phyloP scores from a whole-genome alignment of 2,888 invertebrate species.

The Plebejus argus region DNA sequence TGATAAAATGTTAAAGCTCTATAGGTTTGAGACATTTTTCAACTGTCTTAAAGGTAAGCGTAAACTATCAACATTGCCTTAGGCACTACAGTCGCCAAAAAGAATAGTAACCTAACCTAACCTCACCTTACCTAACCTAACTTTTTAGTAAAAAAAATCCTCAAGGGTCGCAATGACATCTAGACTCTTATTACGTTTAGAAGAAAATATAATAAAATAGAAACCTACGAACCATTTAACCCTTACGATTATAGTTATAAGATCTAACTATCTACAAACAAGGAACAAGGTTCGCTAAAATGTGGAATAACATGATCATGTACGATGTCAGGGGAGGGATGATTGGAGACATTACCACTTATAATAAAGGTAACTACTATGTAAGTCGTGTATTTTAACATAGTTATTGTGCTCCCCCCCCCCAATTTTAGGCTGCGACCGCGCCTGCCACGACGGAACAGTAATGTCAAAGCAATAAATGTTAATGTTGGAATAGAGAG shows the following conservation, averaged over 20 bases:
- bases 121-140: too few species aligned
- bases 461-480: conserved; percentile 9
- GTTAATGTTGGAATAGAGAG: conserved; percentile 28
- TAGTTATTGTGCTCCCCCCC: neutral
- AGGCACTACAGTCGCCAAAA: neutral
- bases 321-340: neutral
- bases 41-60: neutral
- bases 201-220: too few species aligned
- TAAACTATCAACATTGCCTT: neutral
- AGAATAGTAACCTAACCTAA: too few species aligned
- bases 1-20: neutral
- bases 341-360: neutral
- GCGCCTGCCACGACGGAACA: neutral
- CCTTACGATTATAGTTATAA: neutral
- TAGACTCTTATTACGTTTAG: too few species aligned
- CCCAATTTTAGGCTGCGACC: neutral
- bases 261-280: neutral
- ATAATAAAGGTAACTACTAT: neutral
- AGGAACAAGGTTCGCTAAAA: too few species aligned
- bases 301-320: too few species aligned
- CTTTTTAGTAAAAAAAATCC: too few species aligned
- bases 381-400: neutral
- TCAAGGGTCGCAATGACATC: too few species aligned
- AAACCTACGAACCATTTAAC: neutral
- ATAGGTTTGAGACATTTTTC: neutral